phyloP scores from a whole-genome alignment of 2,888 invertebrate genomes.

The Lottia scabra region DNA sequence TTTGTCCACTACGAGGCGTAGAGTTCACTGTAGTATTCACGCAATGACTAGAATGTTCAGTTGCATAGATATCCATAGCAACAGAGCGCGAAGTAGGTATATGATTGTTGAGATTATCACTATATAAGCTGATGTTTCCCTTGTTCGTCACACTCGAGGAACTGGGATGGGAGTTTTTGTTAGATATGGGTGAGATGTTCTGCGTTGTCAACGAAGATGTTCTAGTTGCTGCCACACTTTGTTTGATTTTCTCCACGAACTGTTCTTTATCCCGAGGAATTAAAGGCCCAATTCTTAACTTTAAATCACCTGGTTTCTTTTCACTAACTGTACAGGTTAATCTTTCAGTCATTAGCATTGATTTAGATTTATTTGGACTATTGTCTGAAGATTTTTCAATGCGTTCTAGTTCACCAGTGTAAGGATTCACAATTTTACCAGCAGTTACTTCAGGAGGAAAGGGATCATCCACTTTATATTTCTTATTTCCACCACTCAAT shows the following conservation, averaged over 20 bases:
- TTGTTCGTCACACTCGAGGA: neutral
- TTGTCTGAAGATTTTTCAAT: slow-evolving; percentile 51
- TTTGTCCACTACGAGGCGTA: neutral
- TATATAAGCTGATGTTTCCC: neutral
- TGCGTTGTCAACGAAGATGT: slow-evolving; percentile 1
- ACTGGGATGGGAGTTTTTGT: neutral
- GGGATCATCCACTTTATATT: slow-evolving; percentile 22
- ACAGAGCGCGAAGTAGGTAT: neutral
- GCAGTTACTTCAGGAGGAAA: slow-evolving; percentile 42
- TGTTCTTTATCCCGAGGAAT: neutral
- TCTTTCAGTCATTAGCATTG: neutral
- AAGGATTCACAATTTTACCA: slow-evolving; percentile 61
- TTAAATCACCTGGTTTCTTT: neutral
- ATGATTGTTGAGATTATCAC: neutral
- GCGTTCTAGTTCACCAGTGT: slow-evolving; percentile 60
- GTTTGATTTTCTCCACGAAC: slow-evolving; percentile 5
- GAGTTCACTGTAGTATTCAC: neutral
- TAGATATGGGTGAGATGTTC: neutral
- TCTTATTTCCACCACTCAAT: slow-evolving; percentile 17
- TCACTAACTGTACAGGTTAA: neutral
- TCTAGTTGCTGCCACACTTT: slow-evolving; percentile 14
- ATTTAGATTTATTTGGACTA: slow-evolving; percentile 44
- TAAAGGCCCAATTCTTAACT: slow-evolving; percentile 3
- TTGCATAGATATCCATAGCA: neutral
- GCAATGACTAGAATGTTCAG: neutral